A percentile compares a stretch with the other conserved stretches of the same genome.
These are phyloP conservation scores for Harlomillsia oculata DNA, from an alignment of 1,140 invertebrate genomes.

Conservation along the genomic window DNA sequence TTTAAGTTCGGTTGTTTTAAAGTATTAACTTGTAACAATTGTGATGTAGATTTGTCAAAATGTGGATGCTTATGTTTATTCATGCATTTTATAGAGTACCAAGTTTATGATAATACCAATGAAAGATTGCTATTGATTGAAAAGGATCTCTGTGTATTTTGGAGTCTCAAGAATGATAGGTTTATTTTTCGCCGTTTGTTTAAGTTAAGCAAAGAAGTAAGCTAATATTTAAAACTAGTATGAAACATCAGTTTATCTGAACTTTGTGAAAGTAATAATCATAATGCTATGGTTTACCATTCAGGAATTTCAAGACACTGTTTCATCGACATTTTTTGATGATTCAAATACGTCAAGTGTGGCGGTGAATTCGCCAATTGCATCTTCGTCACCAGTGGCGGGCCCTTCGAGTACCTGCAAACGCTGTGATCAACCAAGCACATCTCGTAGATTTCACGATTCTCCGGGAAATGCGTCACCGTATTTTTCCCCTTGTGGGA, in stretches of 20 bases:
- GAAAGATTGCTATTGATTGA: conserved; percentile 28
- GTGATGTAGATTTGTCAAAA: not conserved
- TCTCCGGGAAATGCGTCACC: not conserved
- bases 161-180: conserved; percentile 28
- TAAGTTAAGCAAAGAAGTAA: conserved; percentile 14
- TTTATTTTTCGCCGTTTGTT: conserved; percentile 22
- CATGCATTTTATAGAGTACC: conserved; percentile 25
- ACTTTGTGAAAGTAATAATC: no score
- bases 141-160: conserved; percentile 32
- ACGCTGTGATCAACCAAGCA: no score
- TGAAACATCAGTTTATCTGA: no score
- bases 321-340: no score
- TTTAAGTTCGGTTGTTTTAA: not conserved
- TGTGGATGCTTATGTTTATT: not conserved
- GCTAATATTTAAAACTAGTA: no score
- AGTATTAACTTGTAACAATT: not conserved
- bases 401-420: no score
- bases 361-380: no score
- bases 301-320: no score
- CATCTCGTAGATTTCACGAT: no score
- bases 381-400: no score
- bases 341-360: no score
- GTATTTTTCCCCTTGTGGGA: not conserved
- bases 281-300: no score
- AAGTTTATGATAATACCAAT: conserved; percentile 14